Percentiles rank a stretch among this genome's conserved stretches.
These are phyloP conservation scores for Xerus rutilus DNA, from an alignment of 2,797 vertebrate genomes.

Conservation along the genomic window DNA sequence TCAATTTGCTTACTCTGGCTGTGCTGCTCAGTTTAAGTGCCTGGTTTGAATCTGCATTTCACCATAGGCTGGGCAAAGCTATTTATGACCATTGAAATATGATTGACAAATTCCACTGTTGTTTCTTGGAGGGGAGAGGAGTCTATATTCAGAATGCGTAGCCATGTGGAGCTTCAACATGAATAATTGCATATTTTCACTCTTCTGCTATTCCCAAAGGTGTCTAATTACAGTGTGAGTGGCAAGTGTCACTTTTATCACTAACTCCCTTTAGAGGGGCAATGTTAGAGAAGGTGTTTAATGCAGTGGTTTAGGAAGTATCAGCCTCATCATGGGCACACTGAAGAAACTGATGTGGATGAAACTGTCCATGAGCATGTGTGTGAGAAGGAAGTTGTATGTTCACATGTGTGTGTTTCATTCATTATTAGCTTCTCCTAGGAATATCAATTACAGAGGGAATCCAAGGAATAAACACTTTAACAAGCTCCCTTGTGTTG, in stretches of 20 bases:
- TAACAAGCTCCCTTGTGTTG: constrained; percentile 2
- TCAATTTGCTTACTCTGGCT: neutral
- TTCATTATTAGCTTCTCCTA: neutral
- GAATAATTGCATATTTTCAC: neutral
- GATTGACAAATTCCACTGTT: neutral
- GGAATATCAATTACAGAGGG: neutral
- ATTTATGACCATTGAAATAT: neutral
- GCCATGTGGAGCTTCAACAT: neutral
- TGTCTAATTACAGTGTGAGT: neutral
- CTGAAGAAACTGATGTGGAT: neutral
- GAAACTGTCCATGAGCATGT: neutral
- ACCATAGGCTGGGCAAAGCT: neutral
- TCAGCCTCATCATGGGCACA: neutral
- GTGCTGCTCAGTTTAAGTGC: neutral
- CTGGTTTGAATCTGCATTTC: neutral
- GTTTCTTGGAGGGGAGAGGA: neutral
- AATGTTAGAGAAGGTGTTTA: neutral
- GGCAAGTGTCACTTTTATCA: neutral
- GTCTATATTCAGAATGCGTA: neutral
- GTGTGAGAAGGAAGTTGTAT: neutral
- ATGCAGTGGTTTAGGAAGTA: neutral
- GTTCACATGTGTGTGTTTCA: neutral
- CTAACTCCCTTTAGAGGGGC: neutral
- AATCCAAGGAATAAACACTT: constrained; percentile 11
- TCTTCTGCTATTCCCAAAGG: neutral